These are phyloP conservation scores for Sciurus niger DNA, from an alignment of 2,113 vertebrate genomes.

Conservation along the genomic window DNA sequence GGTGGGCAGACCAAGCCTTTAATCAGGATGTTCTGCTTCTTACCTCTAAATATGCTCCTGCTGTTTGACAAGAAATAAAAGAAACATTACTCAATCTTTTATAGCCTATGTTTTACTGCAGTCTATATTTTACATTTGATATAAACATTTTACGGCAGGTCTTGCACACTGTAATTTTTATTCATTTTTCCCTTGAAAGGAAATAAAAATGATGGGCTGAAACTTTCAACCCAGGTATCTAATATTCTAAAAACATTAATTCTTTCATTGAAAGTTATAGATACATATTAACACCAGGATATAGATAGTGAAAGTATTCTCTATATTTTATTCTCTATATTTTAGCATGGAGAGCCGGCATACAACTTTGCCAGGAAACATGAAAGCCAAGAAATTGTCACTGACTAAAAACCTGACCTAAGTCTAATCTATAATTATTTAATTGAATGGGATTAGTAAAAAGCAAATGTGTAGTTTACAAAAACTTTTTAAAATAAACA, in stretches of 20 bases:
- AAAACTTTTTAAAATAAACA: not conserved
- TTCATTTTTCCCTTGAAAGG: slow-evolving; percentile 54
- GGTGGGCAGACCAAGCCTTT: not conserved
- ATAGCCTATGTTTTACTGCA: not conserved
- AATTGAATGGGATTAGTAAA: not conserved
- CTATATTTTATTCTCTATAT: not conserved
- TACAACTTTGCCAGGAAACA: not conserved
- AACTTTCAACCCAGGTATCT: not conserved
- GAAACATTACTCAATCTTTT: not conserved
- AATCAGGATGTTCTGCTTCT: not conserved
- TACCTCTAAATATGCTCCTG: not conserved
- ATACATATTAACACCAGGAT: not conserved
- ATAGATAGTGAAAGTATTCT: not conserved
- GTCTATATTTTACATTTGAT: slow-evolving; percentile 55
- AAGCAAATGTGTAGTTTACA: not conserved
- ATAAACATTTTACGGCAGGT: slow-evolving; percentile 37
- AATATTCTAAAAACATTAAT: slow-evolving; percentile 50
- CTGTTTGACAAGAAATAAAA: slow-evolving; percentile 52
- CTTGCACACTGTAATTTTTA: slow-evolving; percentile 46
- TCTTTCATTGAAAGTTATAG: not conserved
- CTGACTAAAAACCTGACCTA: not conserved
- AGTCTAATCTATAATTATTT: not conserved
- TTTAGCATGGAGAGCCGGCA: not conserved
- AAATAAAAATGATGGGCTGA: slow-evolving; percentile 51
- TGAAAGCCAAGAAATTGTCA: not conserved